Evolutionary conservation across 2,113 vertebrate genomes (phyloP).

Genomic region (Eira barbara): DNA sequence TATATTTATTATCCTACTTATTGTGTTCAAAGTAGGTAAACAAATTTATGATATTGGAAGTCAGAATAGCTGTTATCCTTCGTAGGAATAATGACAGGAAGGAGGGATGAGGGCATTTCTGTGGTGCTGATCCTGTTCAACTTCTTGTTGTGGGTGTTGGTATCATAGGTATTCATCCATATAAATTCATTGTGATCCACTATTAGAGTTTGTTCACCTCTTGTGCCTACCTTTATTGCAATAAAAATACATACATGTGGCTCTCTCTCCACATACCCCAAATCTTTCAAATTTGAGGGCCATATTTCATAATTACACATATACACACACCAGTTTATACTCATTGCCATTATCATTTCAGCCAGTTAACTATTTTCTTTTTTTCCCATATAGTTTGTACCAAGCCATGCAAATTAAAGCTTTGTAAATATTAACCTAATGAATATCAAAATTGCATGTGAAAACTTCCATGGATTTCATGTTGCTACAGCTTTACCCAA

Average conservation of each 20-base stretch:
- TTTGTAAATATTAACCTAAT: background rate
- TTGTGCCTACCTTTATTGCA: background rate
- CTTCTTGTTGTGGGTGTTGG: background rate
- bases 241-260: background rate
- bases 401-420: background rate
- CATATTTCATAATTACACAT: background rate
- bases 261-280: background rate
- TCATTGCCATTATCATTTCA: background rate
- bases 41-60: background rate
- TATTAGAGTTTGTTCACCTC: background rate
- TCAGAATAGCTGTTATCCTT: background rate
- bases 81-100: background rate
- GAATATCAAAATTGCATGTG: background rate
- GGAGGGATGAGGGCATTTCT: background rate
- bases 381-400: background rate
- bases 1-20: background rate
- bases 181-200: background rate
- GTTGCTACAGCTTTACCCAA: background rate
- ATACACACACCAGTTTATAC: background rate
- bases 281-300: background rate
- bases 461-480: background rate
- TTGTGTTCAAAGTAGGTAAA: background rate
- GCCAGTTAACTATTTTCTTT: background rate
- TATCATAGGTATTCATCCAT: background rate
- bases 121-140: background rate